A percentile compares a stretch with the other conserved stretches of the same genome.
These are phyloP conservation scores for Branchellion lobata DNA, from an alignment of 2,888 invertebrate genomes.

Conservation along the genomic window DNA sequence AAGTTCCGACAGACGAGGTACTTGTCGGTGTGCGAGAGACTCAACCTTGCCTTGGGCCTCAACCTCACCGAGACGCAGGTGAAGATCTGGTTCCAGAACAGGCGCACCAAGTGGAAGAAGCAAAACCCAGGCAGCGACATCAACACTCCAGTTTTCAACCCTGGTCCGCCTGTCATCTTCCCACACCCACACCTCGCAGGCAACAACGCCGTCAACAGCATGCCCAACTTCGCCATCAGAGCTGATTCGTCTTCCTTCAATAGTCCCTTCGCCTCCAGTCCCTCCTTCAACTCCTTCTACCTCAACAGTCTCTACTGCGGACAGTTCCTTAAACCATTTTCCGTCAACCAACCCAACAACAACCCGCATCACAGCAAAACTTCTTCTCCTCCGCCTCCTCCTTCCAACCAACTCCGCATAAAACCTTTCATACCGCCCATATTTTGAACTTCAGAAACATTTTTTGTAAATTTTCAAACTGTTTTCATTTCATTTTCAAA, in stretches of 20 bases:
- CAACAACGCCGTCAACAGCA: background rate
- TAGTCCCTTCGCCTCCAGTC: background rate
- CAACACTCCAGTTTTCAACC: constrained; percentile 56
- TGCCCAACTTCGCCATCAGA: background rate
- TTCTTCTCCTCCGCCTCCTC: background rate
- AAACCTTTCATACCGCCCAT: constrained; percentile 45
- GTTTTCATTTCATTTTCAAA: too few relatives aligned
- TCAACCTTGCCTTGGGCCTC: constrained; percentile 89
- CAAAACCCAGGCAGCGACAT: constrained; percentile 98
- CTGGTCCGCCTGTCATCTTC: constrained; percentile 34
- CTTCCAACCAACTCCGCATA: constrained; percentile 13
- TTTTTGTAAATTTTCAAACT: too few relatives aligned
- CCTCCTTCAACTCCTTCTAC: constrained; percentile 34
- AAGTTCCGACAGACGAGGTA: constrained; percentile 94
- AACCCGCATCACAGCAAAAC: background rate
- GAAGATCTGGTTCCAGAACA: constrained; percentile 69
- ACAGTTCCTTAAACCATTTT: constrained; percentile 24
- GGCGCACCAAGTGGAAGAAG: constrained; percentile 96
- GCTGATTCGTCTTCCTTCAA: background rate
- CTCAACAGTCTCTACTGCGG: constrained; percentile 45
- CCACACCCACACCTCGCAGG: constrained; percentile 19
- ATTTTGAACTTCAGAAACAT: too few relatives aligned
- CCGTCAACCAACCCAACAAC: background rate
- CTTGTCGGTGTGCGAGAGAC: constrained; percentile 92
- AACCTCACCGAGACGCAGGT: constrained; percentile 93